Base-by-base conservation (phyloP, 2,888 invertebrate species). In the Disparrhopalites patrizii region DNA sequence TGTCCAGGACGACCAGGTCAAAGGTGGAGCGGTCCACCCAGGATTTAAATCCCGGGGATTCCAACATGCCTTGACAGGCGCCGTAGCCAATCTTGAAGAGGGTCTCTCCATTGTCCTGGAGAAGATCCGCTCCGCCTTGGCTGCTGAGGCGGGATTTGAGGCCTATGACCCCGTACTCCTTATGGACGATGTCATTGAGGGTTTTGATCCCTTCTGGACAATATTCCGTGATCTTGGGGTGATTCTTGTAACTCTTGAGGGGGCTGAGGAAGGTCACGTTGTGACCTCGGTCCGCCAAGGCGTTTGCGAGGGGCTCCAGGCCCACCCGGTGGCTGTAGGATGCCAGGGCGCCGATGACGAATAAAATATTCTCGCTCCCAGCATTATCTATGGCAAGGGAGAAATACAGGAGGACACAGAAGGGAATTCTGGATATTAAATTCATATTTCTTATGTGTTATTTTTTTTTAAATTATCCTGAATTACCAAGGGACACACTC, bases 1-100 rank as follows among this genome's bases (percentile, higher is more conserved):
- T 40, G n/a, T 58, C 58, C 4, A 58, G 10, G 2, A 58, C 27
- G 4, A 58, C 2, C 27, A 58, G 36, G 28, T 58, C 40, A 40
- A 58, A 58, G 8, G 4, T 2, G 15, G 47, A 47, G 25, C 5
- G 15, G 5, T 43, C 25, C 3, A 47, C 47, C 47, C 47, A 47
- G 7, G 5, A 7, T 23, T 47, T 20, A 23, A 47, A 47, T 23
- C 25, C 20, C 8, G 3, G 7, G 23, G 23, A 23, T 47, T 47
- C 8, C 23, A 47, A 20, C 47, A 47, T 47, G 5, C 20, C 13
- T n/a, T 47, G 23, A 13, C 47, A 47, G 23, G 25, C 25, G 8
- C 25, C 5, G 3, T 23, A 3, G 2, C 47, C 47, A 3, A 25
- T 23, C 23, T 47, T 25, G n/a, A 47, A 47, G 8, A 47, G n/a